phyloP scores from a whole-genome alignment of 2,797 vertebrate species.

The Furcifer pardalis region DNA sequence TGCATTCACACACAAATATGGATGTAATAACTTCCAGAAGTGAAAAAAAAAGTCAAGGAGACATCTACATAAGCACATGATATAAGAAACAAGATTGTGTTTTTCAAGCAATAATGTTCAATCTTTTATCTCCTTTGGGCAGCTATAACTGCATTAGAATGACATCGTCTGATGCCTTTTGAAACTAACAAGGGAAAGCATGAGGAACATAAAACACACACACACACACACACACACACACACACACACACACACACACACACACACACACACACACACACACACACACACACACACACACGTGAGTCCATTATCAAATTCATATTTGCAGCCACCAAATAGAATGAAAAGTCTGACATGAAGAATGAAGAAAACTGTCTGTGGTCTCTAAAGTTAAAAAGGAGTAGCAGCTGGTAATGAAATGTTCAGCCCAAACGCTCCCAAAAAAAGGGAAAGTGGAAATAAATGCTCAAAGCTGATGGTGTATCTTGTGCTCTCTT shows the following conservation, averaged over 20 bases:
- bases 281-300: too few relatives aligned
- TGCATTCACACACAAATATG: background rate
- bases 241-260: too few relatives aligned
- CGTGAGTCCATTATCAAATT: background rate
- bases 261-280: too few relatives aligned
- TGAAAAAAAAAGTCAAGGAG: background rate
- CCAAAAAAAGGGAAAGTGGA: slow-evolving; percentile 5
- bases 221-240: too few relatives aligned
- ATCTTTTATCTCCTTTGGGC: background rate
- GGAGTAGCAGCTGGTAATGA: slow-evolving; percentile 24
- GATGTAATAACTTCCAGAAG: background rate
- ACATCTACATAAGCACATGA: background rate
- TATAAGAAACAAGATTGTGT: background rate
- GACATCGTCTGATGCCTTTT: background rate
- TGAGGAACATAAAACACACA: background rate
- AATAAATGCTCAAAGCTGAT: slow-evolving; percentile 8
- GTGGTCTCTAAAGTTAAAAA: background rate
- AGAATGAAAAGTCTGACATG: background rate
- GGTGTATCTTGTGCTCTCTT: background rate
- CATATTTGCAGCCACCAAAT: background rate
- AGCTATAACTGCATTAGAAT: background rate
- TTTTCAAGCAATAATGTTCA: background rate
- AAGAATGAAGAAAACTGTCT: background rate
- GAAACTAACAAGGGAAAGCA: background rate
- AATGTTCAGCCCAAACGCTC: slow-evolving; percentile 9